Percentiles rank a stretch among this genome's conserved stretches.
Conservation (phyloP, 2,888 invertebrate species). For the Stenodera caucasica region DNA sequence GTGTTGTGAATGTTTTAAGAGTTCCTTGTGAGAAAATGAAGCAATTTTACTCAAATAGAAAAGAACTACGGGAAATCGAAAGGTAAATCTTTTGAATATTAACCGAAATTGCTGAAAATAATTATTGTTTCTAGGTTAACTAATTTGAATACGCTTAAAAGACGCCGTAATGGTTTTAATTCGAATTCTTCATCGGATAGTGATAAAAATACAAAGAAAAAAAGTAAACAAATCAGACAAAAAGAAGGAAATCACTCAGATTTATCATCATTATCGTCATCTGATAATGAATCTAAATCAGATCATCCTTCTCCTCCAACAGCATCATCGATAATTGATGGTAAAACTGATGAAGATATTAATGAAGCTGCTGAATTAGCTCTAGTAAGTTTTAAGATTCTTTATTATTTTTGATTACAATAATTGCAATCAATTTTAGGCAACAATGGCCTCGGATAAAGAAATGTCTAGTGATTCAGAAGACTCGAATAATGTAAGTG, state of each 20-base stretch:
- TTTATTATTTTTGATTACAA: neutral
- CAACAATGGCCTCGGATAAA: neutral
- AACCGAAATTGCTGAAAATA: neutral
- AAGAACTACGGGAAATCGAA: slow-evolving; percentile 7
- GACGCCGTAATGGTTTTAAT: slow-evolving; percentile 22
- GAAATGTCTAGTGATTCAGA: slow-evolving; percentile 5
- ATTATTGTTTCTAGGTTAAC: slow-evolving; percentile 31
- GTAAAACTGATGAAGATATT: neutral
- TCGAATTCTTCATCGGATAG: slow-evolving; percentile 30
- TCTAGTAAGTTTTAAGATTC: neutral
- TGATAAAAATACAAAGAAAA: slow-evolving; percentile 29
- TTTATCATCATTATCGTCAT: neutral
- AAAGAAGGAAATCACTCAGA: neutral
- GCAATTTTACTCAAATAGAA: slow-evolving; percentile 17
- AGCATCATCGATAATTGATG: neutral
- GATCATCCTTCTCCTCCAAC: neutral
- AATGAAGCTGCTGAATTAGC: slow-evolving; percentile 5
- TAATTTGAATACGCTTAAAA: slow-evolving; percentile 30
- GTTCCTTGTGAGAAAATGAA: slow-evolving; percentile 44
- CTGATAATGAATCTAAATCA: neutral
- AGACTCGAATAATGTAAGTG: neutral
- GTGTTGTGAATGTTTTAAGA: slow-evolving; percentile 42
- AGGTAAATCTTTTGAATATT: neutral
- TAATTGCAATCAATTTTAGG: neutral
- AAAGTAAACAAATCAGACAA: slow-evolving; percentile 21